Evolutionary conservation across 2,113 vertebrate genomes (phyloP).

Genomic region (Clarias batrachus): DNA sequence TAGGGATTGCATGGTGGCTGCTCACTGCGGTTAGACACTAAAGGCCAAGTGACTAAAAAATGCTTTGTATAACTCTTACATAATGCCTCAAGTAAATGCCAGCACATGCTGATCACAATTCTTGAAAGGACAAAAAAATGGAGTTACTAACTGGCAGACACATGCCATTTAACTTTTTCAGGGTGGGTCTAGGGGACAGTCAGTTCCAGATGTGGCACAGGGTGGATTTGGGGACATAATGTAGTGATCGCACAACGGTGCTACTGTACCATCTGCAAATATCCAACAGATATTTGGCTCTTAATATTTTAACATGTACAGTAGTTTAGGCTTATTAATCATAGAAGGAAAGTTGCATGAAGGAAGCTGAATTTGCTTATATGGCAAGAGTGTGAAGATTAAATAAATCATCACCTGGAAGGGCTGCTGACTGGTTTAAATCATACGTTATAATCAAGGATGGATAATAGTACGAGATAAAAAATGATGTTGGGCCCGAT

Average conservation of each 20-base stretch:
- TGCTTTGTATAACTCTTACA: slow-evolving; percentile 42
- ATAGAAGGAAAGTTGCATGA: no score
- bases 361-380: slow-evolving; percentile 1
- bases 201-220: not conserved
- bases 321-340: not conserved
- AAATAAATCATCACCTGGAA: slow-evolving; percentile 1
- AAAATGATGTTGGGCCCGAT: not conserved
- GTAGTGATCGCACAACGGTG: not conserved
- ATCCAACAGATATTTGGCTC: not conserved
- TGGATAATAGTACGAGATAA: not conserved
- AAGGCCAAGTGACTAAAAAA: slow-evolving; percentile 45
- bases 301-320: not conserved
- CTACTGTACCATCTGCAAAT: not conserved
- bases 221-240: not conserved
- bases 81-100: slow-evolving; percentile 57
- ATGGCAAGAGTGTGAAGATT: not conserved
- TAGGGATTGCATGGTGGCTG: slow-evolving; percentile 9
- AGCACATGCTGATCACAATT: slow-evolving; percentile 57
- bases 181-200: slow-evolving; percentile 41
- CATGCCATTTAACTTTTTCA: slow-evolving; percentile 54
- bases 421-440: not conserved
- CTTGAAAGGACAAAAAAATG: slow-evolving; percentile 54
- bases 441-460: slow-evolving; percentile 5
- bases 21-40: slow-evolving; percentile 19
- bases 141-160: slow-evolving; percentile 22